phyloP scores from a whole-genome alignment of 2,113 vertebrate species.

The Salvelinus fontinalis region DNA sequence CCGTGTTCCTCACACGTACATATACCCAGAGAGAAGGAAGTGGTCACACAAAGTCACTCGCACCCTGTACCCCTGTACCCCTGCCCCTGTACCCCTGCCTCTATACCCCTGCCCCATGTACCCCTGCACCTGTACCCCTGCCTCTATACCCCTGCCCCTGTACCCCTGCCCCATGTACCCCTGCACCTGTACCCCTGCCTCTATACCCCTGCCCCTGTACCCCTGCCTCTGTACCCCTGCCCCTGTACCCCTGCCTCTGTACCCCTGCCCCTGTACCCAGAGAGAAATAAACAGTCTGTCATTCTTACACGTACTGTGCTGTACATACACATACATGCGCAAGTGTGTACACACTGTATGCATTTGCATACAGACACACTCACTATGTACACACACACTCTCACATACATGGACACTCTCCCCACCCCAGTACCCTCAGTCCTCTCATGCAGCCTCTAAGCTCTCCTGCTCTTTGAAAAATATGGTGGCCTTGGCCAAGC shows the following conservation, averaged over 20 bases:
- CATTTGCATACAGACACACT: neutral
- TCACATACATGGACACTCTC: neutral
- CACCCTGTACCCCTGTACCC: neutral
- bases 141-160: too few species aligned
- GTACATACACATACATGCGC: neutral
- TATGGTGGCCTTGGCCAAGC: constrained; percentile 55
- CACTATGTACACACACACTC: constrained; percentile 18
- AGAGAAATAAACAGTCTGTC: neutral
- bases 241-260: too few species aligned
- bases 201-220: too few species aligned
- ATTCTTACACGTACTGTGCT: neutral
- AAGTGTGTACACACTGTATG: neutral
- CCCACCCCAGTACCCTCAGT: constrained; percentile 22
- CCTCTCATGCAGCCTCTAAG: constrained; percentile 24
- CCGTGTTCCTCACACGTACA: constrained; percentile 22
- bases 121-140: neutral
- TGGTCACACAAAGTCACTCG: constrained; percentile 43
- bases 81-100: too few species aligned
- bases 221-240: too few species aligned
- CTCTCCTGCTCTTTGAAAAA: constrained; percentile 42
- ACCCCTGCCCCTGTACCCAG: neutral
- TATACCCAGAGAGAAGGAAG: constrained; percentile 58
- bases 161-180: too few species aligned
- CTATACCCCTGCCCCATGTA: too few species aligned
- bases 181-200: too few species aligned